Evolutionary conservation across 2,888 invertebrate species (phyloP), one percentile per base, ranked within the genome.

Genomic region (Pimpla rufipes): DNA sequence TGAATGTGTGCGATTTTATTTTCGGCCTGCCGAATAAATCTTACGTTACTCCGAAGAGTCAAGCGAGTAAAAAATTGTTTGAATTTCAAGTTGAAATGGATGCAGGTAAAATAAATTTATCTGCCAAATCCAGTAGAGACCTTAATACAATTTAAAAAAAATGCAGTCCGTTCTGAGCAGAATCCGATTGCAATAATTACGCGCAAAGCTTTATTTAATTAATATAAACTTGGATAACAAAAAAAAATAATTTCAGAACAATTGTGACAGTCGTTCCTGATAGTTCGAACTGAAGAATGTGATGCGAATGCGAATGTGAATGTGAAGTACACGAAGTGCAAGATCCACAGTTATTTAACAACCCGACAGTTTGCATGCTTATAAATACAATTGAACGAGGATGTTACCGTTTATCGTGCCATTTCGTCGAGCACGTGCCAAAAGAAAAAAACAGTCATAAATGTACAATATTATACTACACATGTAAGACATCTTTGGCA

Each of bases 341-440:
- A 10, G 47, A 47, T 16, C 16, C 16, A 18, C 0, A 18, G n/a
- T 10, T 21, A 52, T 52, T 52, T 18, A 18, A 10, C 50, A 52
- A 6, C 50, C 7, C 6, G 18, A 52, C 50, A 10, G 50, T 16
- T 47, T 16, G n/a, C 50, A 52, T 52, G 18, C 18, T 18, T 52
- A 52, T 18, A 18, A 52, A 52, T 52, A 18, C 10, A 8, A 67
- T 67, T 29, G 67, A 50, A 45, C 35, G 35, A 74, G 59, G 70
- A 88, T 84, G 87, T 88, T 88, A 89, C 88, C 89, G 88, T 84
- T 85, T 40, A 86, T 87, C 87, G 90, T 91, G 90, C 90, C 89
- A 91, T 89, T 85, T 83, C 83, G 57, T 70, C 84, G 87, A 85
- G 86, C 87, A 86, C 84, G 84, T 87, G 87, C 87, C 86, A 88